Evolutionary conservation across 2,888 invertebrate genomes (phyloP).

Genomic region (Himalopsyche japonica): DNA sequence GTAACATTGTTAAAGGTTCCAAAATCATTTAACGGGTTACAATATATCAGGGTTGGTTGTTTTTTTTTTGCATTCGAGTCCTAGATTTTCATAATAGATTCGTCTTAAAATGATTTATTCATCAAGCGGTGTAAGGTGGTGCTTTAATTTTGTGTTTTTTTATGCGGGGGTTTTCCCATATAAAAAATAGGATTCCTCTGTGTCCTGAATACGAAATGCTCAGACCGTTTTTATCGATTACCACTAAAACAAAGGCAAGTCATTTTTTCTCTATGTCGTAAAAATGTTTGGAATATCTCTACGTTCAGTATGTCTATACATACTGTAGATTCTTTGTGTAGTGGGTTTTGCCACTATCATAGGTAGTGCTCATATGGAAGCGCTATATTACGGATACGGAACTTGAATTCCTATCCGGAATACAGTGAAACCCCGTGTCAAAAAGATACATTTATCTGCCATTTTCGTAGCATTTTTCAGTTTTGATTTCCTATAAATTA

Average conservation of each 20-base stretch:
- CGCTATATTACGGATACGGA: no score
- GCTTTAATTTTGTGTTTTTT: neutral
- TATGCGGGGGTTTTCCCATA: neutral
- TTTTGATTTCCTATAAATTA: no score
- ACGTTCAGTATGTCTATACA: no score
- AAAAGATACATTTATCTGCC: no score
- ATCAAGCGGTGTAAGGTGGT: neutral
- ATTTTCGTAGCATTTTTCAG: no score
- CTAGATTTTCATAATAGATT: neutral
- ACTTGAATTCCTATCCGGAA: no score
- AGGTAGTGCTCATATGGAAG: no score
- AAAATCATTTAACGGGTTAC: neutral
- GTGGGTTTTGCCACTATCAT: no score
- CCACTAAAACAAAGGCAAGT: neutral
- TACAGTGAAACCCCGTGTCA: no score
- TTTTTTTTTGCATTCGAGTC: neutral
- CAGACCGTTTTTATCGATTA: neutral
- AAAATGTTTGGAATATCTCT: neutral
- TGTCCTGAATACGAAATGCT: neutral
- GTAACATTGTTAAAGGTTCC: no score
- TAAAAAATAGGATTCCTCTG: neutral
- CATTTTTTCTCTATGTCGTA: neutral
- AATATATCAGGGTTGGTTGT: neutral
- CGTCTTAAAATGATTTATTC: neutral
- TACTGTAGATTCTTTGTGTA: no score